phyloP scores from a whole-genome alignment of 2,113 vertebrate species.

The Nothoprocta pentlandii region DNA sequence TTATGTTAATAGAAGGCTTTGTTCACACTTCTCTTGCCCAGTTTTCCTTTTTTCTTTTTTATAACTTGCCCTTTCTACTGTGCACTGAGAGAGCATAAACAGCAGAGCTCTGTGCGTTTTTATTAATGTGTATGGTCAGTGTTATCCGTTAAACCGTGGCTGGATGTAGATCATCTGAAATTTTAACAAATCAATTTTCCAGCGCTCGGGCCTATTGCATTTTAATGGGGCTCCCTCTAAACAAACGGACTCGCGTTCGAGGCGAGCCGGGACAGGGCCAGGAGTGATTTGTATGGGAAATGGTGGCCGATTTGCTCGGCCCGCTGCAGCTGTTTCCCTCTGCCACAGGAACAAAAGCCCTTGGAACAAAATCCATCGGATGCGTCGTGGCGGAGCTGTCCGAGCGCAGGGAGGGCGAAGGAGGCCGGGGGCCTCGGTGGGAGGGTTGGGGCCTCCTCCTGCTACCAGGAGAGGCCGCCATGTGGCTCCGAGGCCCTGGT shows the following conservation, averaged over 20 bases:
- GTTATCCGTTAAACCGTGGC: conserved; percentile 47
- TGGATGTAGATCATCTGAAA: conserved; percentile 50
- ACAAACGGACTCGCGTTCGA: conserved; percentile 48
- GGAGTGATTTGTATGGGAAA: conserved; percentile 70
- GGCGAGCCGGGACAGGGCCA: conserved; percentile 38
- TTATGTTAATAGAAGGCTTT: conserved; percentile 63
- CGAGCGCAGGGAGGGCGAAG: neutral
- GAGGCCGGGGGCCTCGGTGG: neutral
- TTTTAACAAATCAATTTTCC: conserved; percentile 69
- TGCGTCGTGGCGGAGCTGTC: conserved; percentile 36
- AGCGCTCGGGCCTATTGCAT: conserved; percentile 49
- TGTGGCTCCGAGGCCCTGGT: neutral
- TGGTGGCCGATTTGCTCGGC: conserved; percentile 55
- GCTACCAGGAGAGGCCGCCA: neutral
- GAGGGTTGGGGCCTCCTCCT: neutral
- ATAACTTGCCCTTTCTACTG: neutral
- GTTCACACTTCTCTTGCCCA: conserved; percentile 49
- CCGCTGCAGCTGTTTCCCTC: conserved; percentile 64
- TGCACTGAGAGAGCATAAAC: neutral
- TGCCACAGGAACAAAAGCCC: conserved; percentile 25
- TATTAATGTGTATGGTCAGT: conserved; percentile 44
- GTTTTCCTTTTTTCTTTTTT: neutral
- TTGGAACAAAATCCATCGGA: conserved; percentile 37
- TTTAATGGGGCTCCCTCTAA: conserved; percentile 55
- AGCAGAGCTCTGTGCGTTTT: conserved; percentile 46